Base-by-base conservation (phyloP, 2,113 vertebrate genomes). In the Forbesichthys papilliferus region DNA sequence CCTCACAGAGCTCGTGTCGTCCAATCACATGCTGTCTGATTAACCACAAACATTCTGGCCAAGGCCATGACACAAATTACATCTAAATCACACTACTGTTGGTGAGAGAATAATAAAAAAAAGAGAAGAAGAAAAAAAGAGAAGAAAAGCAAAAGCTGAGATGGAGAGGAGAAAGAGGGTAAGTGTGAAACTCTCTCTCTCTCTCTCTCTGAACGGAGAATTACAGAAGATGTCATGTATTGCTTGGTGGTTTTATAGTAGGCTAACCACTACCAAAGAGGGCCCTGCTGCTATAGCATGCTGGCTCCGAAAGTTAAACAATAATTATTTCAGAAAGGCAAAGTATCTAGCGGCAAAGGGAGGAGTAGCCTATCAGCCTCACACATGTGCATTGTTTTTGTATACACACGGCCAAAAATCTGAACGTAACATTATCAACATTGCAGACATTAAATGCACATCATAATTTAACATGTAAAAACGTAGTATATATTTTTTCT, bases 221-320 rank as follows among this genome's bases (percentile, higher is more conserved):
- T 73, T 73, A 79, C 64, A 74, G 48, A 49, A 59, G 58, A 73
- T 72, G 65, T 33, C 20, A 11, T 64, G 61, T 69, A 47, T 71
- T 73, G 75, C 67, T 65, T 65, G 66, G 71, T 61, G 27, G 57
- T 75, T 59, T 72, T 71, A 62, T 5, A 66, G 13, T 69, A 27
- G 27, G 27, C 27, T 27, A 78, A 79, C 51, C 46, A 70, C 42
- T 33, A 42, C 58, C 55, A 79, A 78, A 81, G 16, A 77, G 27
- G 34, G 36, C 66, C 27, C 60, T 49, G 47, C 52, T 66, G 57
- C 58, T 61, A 61, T 16, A 52, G 34, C 36, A 12, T 16, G 10
- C 49, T 47, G 55, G 36, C 14, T 56, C 61, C 71, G 63, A 69
- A 57, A 48, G 16, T 9, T 76, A 11, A 58, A 69, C 48, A 64